Evolutionary conservation across 1,140 invertebrate genomes (phyloP).

Genomic region (Oedothorax gibbosus): DNA sequence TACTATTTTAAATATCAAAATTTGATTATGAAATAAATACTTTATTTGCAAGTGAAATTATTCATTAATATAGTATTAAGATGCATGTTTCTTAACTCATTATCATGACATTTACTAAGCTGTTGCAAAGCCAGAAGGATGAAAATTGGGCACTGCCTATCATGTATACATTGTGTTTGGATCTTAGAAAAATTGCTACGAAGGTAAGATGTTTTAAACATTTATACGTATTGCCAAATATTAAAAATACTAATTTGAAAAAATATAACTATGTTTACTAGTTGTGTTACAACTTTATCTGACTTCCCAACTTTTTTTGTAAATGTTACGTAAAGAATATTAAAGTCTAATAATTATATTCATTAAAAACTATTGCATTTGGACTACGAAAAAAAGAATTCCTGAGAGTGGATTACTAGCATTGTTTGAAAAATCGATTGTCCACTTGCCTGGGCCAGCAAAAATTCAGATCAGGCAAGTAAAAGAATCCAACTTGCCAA

Average conservation of each 20-base stretch:
- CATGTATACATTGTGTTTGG: constrained; percentile 89
- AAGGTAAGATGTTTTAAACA: constrained; percentile 44
- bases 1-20: not conserved
- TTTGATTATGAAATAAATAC: not conserved
- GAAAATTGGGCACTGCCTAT: constrained; percentile 96
- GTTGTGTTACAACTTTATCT: not conserved
- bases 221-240: not conserved
- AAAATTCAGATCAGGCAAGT: too few relatives aligned
- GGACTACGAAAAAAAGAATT: too few relatives aligned
- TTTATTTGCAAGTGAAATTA: not conserved
- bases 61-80: not conserved
- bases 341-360: not conserved
- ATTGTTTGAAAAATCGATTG: too few relatives aligned
- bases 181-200: constrained; percentile 85
- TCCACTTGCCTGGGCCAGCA: too few relatives aligned
- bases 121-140: constrained; percentile 89
- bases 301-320: not conserved
- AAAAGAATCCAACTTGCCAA: too few relatives aligned
- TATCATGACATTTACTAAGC: constrained; percentile 77
- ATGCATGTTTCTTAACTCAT: constrained; percentile 4
- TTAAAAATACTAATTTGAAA: not conserved
- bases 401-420: too few relatives aligned
- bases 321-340: not conserved
- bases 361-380: not conserved
- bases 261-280: not conserved